A percentile compares a stretch with the other conserved stretches of the same genome.
phyloP scores from a whole-genome alignment of 2,797 vertebrate genomes.

The Manis javanica region DNA sequence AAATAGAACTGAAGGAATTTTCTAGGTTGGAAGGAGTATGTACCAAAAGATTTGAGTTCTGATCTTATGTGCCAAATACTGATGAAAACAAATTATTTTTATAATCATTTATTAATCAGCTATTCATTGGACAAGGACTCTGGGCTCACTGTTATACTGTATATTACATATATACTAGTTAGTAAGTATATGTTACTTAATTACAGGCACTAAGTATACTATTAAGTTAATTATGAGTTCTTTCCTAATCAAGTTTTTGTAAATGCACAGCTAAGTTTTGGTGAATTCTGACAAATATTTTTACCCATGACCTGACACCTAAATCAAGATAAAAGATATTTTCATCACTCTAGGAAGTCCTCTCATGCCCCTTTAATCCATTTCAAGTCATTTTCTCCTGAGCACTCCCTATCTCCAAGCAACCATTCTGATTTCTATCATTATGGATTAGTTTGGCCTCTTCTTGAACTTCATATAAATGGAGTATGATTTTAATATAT shows the following conservation, averaged over 20 bases:
- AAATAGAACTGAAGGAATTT: neutral
- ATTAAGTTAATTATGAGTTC: neutral
- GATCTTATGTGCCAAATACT: neutral
- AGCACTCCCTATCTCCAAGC: rapidly evolving
- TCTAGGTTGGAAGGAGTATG: neutral
- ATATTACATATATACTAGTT: neutral
- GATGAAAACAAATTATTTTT: neutral
- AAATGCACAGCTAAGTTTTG: neutral
- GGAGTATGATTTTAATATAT: neutral
- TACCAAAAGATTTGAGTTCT: neutral
- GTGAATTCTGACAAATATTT: neutral
- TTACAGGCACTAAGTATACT: neutral
- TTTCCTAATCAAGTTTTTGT: constrained; percentile 14
- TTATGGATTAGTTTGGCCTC: neutral
- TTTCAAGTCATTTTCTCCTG: neutral
- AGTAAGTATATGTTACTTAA: neutral
- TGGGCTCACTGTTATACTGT: neutral
- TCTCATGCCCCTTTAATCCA: neutral
- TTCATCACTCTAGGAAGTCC: neutral
- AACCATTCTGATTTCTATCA: neutral
- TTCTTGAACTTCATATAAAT: constrained; percentile 15
- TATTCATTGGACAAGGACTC: neutral
- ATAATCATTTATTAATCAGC: neutral
- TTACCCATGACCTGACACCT: neutral
- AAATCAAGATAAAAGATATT: neutral